Evolutionary conservation across 2,888 invertebrate species (phyloP).

Genomic region (Eristalinus sepulchralis): DNA sequence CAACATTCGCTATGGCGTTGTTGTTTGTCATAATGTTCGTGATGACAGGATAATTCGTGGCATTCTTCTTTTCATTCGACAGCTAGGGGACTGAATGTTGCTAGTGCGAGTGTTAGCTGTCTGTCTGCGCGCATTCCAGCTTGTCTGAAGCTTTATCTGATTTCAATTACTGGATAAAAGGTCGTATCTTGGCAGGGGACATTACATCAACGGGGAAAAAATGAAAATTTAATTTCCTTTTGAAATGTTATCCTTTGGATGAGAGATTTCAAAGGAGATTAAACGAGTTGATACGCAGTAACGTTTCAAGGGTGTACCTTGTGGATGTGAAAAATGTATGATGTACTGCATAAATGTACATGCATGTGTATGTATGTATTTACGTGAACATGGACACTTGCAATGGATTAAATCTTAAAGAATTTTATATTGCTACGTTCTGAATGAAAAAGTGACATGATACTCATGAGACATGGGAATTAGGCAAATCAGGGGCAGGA

Average conservation of each 20-base stretch:
- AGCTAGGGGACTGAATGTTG: conserved; percentile 20
- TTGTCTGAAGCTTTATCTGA: conserved; percentile 47
- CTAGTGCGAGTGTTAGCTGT: not conserved
- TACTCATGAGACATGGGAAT: no score
- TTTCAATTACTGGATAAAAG: conserved; percentile 53
- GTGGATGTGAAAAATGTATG: conserved; percentile 22
- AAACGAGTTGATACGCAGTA: conserved; percentile 41
- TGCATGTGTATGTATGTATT: not conserved
- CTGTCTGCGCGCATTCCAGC: not conserved
- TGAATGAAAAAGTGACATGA: not conserved
- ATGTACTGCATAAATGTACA: no score
- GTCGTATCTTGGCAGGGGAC: conserved; percentile 11
- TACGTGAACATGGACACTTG: conserved; percentile 59
- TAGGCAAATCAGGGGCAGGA: no score
- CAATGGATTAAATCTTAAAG: not conserved
- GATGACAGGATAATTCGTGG: conserved; percentile 62
- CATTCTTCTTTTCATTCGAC: conserved; percentile 28
- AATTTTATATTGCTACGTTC: no score
- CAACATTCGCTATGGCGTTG: conserved; percentile 8
- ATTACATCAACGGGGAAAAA: not conserved
- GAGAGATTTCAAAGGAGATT: conserved; percentile 28
- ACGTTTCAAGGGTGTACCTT: conserved; percentile 44
- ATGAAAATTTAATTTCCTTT: conserved; percentile 49
- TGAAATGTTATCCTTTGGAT: conserved; percentile 39
- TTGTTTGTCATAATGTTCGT: conserved; percentile 47